Evolutionary conservation across 2,797 vertebrate genomes (phyloP), one percentile per base, ranked within the genome.

Genomic region (Sebastolobus altivelis): DNA sequence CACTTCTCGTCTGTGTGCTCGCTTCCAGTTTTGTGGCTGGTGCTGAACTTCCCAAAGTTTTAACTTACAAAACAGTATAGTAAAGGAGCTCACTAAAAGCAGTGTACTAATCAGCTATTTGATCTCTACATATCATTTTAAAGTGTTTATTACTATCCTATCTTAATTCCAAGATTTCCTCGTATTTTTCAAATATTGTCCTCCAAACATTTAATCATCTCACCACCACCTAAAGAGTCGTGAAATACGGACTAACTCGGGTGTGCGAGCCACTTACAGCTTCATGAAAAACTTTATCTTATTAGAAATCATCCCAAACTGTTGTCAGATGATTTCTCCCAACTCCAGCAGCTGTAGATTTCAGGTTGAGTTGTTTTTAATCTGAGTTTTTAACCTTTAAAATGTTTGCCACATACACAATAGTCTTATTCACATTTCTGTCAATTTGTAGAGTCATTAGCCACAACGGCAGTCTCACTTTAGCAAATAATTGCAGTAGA

Each of bases 1-100:
- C 70, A 71, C 71, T 31, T 81, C 25, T 49, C 16, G 20, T 76
- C 65, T 63, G 38, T 67, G 35, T 62, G 20, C 52, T 71, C 22
- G 37, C 49, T 40, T 35, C n/a, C 29, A 54, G 13, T 54, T 65
- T 73, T 75, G 20, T 75, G 31, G 43, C 22, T 61, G 49, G 10
- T 65, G 35, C 13, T 9, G 20, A 52, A 54, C 58, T 56, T 77
- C 12, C 10, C 8, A 25, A 27, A 20, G 20, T 9, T 22, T 49
- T 1, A 40, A 59, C 12, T 27, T 16, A 33, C 5, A 54, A 38
- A 38, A 63, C 6, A 73, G 11, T 16, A 62, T 5, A 52, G 29
- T 18, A 4, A 70, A 35, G 27, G 4, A 7, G 9, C 22, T 60
- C 8, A 52, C 12, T 16, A 54, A 54, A 66, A 68, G 10, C 11